Base-by-base conservation (phyloP, 2,888 invertebrate species). In the Xestia xanthographa region DNA sequence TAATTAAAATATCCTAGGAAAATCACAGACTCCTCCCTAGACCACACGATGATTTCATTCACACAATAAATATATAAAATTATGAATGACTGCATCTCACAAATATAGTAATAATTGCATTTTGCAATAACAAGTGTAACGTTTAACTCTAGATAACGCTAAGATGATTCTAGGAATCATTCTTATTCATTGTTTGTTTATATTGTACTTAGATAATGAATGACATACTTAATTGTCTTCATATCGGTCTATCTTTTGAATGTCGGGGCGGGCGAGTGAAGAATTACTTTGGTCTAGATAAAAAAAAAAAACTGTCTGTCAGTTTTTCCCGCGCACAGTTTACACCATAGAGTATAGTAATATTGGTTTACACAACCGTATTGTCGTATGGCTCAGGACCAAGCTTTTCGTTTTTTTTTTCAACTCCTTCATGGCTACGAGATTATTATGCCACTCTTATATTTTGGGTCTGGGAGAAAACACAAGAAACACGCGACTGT, bases 131-230 rank as follows among this genome's bases (percentile, higher is more conserved):
- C 77, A 77, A 75, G 66, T 63, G 63, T 60, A 71, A 76, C 69
- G 72, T 53, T 60, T 66, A 83, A 75, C 60, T 26, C 26, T 77
- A 70, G 87, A 87, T 86, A 86, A 83, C 66, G 22, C 38, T 34
- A 75, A 85, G 83, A 79, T 75, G 75, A 65, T 83, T 87, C 87
- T 67, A 66, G 50, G 87, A 87, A 87, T 65, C 11, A 81, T 74
- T 65, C 53, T 79, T 76, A 85, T 66, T 80, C 78, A 79, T 83
- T 82, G 82, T 87, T 78, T 79, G 70, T 67, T 63, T 71, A 63
- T 67, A 70, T 63, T 66, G 53, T 79, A 43, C 50, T 71, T 11
- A 66, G 77, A 83, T 80, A 79, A 68, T 75, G 53, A 74, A 83
- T 77, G 85, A 62, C 74, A 34, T 34, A 34, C 34, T 71, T 78